These are phyloP conservation scores for Merluccius polli DNA, from an alignment of 2,797 vertebrate species.

Conservation along the genomic window DNA sequence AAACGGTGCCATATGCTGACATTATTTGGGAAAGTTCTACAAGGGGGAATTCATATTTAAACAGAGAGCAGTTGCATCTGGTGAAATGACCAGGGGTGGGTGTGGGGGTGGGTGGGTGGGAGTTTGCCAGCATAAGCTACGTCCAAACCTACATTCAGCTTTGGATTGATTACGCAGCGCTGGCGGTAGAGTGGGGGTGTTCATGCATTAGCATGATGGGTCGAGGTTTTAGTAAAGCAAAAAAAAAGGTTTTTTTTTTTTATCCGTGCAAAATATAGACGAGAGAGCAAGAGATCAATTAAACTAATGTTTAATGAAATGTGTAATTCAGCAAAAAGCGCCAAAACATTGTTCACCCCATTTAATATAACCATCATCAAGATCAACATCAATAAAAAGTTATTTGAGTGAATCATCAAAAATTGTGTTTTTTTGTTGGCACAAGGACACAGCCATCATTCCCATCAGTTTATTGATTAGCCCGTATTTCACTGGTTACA, in stretches of 20 bases:
- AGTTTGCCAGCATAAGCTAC: too few relatives aligned
- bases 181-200: not conserved
- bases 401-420: conserved; percentile 22
- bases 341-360: not conserved
- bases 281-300: not conserved
- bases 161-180: not conserved
- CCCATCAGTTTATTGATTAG: conserved; percentile 24
- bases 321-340: not conserved
- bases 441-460: conserved; percentile 16
- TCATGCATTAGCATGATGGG: not conserved
- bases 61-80: not conserved
- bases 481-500: conserved; percentile 36
- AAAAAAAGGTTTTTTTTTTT: too few relatives aligned
- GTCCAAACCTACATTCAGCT: not conserved
- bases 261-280: not conserved
- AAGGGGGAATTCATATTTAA: not conserved
- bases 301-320: not conserved
- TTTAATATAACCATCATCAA: not conserved
- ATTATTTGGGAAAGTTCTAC: not conserved
- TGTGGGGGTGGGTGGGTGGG: too few relatives aligned
- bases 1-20: not conserved
- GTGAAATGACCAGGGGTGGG: not conserved
- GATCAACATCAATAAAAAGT: conserved; percentile 1
- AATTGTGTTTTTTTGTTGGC: conserved; percentile 25
- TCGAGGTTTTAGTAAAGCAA: not conserved